phyloP scores from a whole-genome alignment of 2,888 invertebrate genomes.

The Tetanocera ferruginea region DNA sequence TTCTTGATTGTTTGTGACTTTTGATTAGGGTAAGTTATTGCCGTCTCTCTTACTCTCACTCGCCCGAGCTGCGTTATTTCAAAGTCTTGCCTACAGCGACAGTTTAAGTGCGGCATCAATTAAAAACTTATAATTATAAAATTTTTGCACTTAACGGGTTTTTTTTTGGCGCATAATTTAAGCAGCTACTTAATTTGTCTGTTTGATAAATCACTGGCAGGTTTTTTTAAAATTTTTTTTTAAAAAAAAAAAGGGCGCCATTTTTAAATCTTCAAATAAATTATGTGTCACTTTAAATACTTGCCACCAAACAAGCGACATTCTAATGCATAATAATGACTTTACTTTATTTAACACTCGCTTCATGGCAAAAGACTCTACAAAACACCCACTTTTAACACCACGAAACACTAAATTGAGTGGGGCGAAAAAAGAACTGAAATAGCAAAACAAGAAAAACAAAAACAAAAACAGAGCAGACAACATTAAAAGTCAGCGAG shows the following conservation, averaged over 20 bases:
- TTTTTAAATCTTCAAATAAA: neutral
- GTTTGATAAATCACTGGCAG: too few relatives aligned
- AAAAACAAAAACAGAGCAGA: neutral
- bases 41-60: neutral
- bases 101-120: neutral
- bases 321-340: conserved; percentile 28
- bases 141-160: too few relatives aligned
- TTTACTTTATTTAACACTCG: neutral
- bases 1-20: neutral
- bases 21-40: too few relatives aligned
- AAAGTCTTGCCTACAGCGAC: neutral
- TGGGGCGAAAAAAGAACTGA: neutral
- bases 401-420: neutral
- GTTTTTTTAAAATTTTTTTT: too few relatives aligned
- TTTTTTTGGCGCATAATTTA: too few relatives aligned
- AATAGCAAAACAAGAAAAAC: neutral
- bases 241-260: neutral
- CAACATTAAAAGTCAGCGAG: conserved; percentile 1
- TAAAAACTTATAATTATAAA: neutral
- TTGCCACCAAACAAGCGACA: neutral
- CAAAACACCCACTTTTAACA: conserved; percentile 10
- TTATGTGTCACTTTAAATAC: neutral
- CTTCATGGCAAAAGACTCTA: too few relatives aligned
- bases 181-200: too few relatives aligned
- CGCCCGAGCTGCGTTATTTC: neutral